These are phyloP conservation scores for Uloborus diversus DNA, from an alignment of 1,140 invertebrate species.

Conservation along the genomic window DNA sequence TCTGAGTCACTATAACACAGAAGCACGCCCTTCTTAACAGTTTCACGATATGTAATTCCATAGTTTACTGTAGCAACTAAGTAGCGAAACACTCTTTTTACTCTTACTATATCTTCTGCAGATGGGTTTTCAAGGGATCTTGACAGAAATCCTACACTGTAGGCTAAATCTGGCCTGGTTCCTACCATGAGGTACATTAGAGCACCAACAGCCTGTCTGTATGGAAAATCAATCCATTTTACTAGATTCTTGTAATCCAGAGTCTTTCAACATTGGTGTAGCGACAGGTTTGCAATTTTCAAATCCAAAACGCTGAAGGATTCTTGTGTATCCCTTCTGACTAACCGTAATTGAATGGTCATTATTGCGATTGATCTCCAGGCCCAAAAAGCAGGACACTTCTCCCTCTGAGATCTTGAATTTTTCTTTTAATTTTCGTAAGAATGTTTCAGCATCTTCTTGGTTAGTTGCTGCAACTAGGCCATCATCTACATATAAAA, in stretches of 20 bases:
- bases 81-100: constrained; percentile 66
- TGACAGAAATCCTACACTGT: constrained; percentile 61
- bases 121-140: constrained; percentile 1
- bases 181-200: constrained; percentile 66
- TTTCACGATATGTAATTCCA: not conserved
- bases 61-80: constrained; percentile 63
- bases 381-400: constrained; percentile 25
- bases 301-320: constrained; percentile 56
- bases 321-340: constrained; percentile 30
- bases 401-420: constrained; percentile 30
- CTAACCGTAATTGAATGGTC: constrained; percentile 19
- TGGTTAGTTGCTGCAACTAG: no score
- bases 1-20: constrained; percentile 64
- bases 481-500: constrained; percentile 56
- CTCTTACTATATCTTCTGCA: constrained; percentile 62
- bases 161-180: constrained; percentile 68
- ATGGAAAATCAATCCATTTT: constrained; percentile 29
- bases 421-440: constrained; percentile 5
- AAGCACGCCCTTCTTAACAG: not conserved
- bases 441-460: no score
- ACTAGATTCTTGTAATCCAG: not conserved
- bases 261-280: constrained; percentile 26
- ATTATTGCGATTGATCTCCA: constrained; percentile 20
- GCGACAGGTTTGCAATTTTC: constrained; percentile 26
- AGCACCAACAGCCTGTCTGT: constrained; percentile 51